Conservation (phyloP, 2,797 vertebrate genomes). For the Myotis findleyi region DNA sequence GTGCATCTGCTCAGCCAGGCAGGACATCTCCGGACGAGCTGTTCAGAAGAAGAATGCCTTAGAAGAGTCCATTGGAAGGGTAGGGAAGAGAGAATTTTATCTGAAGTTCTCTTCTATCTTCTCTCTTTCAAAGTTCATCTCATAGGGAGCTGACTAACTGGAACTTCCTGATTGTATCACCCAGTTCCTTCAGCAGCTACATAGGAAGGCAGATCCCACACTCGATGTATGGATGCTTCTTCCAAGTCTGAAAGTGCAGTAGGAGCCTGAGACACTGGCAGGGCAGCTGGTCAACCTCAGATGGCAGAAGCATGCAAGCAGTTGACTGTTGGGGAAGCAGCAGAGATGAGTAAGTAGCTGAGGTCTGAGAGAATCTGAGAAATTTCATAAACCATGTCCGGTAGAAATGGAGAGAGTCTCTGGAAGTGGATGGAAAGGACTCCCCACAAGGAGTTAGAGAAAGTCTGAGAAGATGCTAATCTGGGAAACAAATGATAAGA, state of each 20-base stretch:
- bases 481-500: not conserved
- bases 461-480: not conserved
- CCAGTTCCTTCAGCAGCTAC: not conserved
- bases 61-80: not conserved
- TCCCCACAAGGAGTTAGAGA: not conserved
- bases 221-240: not conserved
- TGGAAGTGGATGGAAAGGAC: not conserved
- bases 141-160: not conserved
- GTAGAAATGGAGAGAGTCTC: not conserved
- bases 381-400: not conserved
- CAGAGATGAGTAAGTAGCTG: not conserved
- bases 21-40: not conserved
- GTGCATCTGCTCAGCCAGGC: not conserved
- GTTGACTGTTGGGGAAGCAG: not conserved
- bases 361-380: not conserved
- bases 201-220: not conserved
- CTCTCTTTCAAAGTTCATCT: slow-evolving; percentile 33
- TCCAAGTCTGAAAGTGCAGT: not conserved
- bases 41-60: not conserved
- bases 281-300: not conserved
- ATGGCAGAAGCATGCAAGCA: not conserved
- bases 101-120: not conserved
- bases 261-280: not conserved
- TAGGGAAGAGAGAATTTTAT: not conserved
- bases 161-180: not conserved